phyloP scores from a whole-genome alignment of 2,888 invertebrate genomes.

The Spisula subtruncata region DNA sequence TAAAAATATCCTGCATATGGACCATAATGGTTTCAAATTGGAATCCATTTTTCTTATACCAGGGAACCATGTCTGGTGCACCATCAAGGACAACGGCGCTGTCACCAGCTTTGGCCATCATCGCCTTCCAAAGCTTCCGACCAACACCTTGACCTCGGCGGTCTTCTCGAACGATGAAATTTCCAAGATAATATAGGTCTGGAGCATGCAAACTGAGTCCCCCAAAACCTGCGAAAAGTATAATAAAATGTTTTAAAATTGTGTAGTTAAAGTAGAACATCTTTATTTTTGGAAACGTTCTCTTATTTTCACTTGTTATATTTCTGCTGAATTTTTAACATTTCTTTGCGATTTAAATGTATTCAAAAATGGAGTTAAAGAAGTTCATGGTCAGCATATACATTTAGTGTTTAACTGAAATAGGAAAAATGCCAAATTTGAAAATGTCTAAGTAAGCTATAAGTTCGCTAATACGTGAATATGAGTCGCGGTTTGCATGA shows the following conservation, averaged over 20 bases:
- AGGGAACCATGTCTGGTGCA: slow-evolving; percentile 37
- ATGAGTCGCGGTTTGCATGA: too few relatives aligned
- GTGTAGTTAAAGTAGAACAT: not conserved
- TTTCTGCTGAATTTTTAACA: too few relatives aligned
- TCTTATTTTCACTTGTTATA: too few relatives aligned
- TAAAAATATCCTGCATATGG: not conserved
- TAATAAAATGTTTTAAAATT: too few relatives aligned
- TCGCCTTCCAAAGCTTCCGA: slow-evolving; percentile 33
- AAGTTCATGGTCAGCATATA: too few relatives aligned
- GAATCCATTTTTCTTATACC: slow-evolving; percentile 43
- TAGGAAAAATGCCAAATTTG: too few relatives aligned
- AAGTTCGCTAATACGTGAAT: too few relatives aligned
- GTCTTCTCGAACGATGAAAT: slow-evolving; percentile 52
- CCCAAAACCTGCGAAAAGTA: slow-evolving; percentile 35
- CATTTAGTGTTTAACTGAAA: too few relatives aligned
- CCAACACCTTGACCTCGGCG: slow-evolving; percentile 41
- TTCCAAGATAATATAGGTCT: slow-evolving; percentile 38
- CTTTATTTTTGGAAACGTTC: not conserved
- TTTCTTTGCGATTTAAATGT: too few relatives aligned
- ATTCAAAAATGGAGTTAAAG: too few relatives aligned
- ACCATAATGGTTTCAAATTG: slow-evolving; percentile 34
- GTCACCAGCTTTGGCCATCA: slow-evolving; percentile 30
- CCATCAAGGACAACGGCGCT: slow-evolving; percentile 42
- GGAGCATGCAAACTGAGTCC: slow-evolving; percentile 44
- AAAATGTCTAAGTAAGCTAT: too few relatives aligned